These are phyloP conservation scores for Ornithorhynchus anatinus DNA, from an alignment of 2,113 vertebrate species.

Conservation along the genomic window DNA sequence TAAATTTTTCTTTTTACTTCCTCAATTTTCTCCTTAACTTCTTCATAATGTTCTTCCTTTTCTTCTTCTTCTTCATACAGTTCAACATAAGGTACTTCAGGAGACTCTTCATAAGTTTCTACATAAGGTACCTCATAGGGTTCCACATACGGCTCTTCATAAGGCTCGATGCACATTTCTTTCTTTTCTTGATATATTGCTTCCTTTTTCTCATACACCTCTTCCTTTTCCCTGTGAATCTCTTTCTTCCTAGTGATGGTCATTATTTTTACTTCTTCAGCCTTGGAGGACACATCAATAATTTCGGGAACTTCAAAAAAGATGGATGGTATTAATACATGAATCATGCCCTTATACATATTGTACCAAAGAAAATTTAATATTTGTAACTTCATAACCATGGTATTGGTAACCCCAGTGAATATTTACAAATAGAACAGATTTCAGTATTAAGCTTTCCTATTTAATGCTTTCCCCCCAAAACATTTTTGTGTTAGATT, in stretches of 20 bases:
- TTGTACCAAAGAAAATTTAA: too few species aligned
- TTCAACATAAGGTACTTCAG: conserved; percentile 53
- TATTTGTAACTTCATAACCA: too few species aligned
- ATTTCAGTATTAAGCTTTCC: too few species aligned
- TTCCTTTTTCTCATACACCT: conserved; percentile 43
- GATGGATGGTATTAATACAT: not conserved
- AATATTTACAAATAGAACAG: too few species aligned
- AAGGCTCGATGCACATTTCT: conserved; percentile 31
- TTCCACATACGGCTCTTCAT: conserved; percentile 49
- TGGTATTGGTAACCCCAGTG: too few species aligned
- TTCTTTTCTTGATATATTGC: conserved; percentile 39
- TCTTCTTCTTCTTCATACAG: conserved; percentile 63
- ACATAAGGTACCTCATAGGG: conserved; percentile 29
- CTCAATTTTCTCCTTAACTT: conserved; percentile 76
- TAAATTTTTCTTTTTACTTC: conserved; percentile 65
- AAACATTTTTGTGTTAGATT: too few species aligned
- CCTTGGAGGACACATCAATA: conserved; percentile 64
- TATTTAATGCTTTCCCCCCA: too few species aligned
- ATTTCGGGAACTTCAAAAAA: conserved; percentile 69
- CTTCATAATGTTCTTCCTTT: conserved; percentile 65
- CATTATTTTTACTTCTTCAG: conserved; percentile 76
- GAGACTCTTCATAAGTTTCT: conserved; percentile 18
- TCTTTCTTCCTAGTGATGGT: conserved; percentile 72
- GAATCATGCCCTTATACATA: not conserved
- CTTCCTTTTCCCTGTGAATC: conserved; percentile 52